Conservation (phyloP, 2,888 invertebrate species). For the Sylvicola fuscatus region DNA sequence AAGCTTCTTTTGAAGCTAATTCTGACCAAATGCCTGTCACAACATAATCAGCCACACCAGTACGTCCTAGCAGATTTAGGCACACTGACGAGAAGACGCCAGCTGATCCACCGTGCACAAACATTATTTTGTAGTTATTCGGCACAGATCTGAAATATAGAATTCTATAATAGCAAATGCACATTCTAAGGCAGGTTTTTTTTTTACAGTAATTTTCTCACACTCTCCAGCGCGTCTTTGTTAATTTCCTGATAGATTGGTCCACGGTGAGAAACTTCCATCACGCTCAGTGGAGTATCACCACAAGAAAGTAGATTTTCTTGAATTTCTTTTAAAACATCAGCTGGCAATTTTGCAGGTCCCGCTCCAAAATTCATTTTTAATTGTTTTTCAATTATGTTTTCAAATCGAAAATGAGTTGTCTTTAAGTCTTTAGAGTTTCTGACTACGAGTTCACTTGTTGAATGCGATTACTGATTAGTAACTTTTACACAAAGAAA, state of each 20-base stretch:
- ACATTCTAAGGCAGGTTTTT: no score
- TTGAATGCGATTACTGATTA: no score
- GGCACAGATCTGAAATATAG: slow-evolving; percentile 67
- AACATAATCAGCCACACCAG: slow-evolving; percentile 67
- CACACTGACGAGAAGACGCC: slow-evolving; percentile 89
- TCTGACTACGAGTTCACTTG: no score
- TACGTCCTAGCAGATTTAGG: slow-evolving; percentile 63
- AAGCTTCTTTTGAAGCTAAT: slow-evolving; percentile 88
- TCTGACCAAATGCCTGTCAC: slow-evolving; percentile 89
- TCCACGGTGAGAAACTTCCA: slow-evolving; percentile 90
- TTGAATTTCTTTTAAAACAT: slow-evolving; percentile 68
- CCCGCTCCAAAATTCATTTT: slow-evolving; percentile 89
- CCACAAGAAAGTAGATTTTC: slow-evolving; percentile 61
- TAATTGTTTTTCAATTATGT: no score
- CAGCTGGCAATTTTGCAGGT: slow-evolving; percentile 81
- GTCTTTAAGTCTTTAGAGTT: no score
- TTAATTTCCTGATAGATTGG: slow-evolving; percentile 58
- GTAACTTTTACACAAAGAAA: no score
- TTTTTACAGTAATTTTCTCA: slow-evolving; percentile 12
- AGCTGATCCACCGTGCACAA: slow-evolving; percentile 90
- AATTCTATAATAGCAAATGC: no score
- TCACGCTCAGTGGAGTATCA: slow-evolving; percentile 66
- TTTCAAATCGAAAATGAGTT: no score
- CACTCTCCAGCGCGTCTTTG: slow-evolving; percentile 15
- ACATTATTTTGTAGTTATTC: slow-evolving; percentile 77